A percentile compares a stretch with the other conserved stretches of the same genome.
phyloP scores from a whole-genome alignment of 2,888 invertebrate genomes.

The Hermodice carunculata region DNA sequence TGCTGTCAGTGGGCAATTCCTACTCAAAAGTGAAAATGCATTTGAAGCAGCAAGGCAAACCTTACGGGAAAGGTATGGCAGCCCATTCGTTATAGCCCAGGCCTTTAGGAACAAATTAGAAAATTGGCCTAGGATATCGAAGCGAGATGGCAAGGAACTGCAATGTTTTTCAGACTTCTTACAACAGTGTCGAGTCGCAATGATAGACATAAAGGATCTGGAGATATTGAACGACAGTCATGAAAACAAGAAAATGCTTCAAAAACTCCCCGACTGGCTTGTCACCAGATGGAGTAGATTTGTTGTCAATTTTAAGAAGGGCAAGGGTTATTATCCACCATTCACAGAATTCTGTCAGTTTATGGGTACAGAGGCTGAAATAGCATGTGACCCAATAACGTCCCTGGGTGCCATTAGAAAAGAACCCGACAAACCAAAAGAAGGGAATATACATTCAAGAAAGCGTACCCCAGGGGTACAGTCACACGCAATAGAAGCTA shows the following conservation, averaged over 20 bases:
- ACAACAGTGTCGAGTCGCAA: constrained; percentile 9
- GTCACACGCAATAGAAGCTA: too few species aligned
- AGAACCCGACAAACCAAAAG: not conserved
- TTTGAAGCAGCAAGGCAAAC: constrained; percentile 29
- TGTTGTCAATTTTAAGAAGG: constrained; percentile 24
- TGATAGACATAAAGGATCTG: constrained; percentile 3
- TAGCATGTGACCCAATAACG: constrained; percentile 38
- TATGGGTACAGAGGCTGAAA: constrained; percentile 31
- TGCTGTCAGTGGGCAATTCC: too few species aligned
- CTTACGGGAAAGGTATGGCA: constrained; percentile 33
- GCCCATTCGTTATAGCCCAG: constrained; percentile 29
- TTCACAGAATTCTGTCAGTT: constrained; percentile 38
- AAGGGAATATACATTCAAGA: too few species aligned
- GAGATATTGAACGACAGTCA: too few species aligned
- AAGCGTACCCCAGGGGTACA: too few species aligned
- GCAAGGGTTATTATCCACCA: constrained; percentile 12
- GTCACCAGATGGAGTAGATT: constrained; percentile 24
- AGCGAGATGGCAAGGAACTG: too few species aligned
- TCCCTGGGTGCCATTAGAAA: constrained; percentile 13
- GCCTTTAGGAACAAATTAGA: constrained; percentile 37
- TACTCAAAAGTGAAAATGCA: constrained; percentile 14
- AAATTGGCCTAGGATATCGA: constrained; percentile 30
- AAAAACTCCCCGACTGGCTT: constrained; percentile 38
- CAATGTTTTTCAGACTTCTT: constrained; percentile 23
- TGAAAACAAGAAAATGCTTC: too few species aligned